Percentiles rank a stretch among this genome's conserved stretches.
Conservation (phyloP, 2,113 vertebrate genomes). For the Colossoma macropomum region DNA sequence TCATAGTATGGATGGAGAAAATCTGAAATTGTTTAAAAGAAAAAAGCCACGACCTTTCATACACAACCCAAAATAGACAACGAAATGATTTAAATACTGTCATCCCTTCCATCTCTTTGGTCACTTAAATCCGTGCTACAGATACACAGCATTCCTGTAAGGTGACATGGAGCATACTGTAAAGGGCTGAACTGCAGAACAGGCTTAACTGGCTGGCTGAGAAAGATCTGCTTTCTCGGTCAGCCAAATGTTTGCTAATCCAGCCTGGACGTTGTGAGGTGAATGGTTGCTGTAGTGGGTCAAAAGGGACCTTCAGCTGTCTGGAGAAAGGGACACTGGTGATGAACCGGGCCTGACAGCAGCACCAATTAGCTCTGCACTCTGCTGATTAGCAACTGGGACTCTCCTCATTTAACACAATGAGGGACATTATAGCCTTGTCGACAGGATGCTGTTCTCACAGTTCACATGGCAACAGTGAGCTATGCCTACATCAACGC, state of each 20-base stretch:
- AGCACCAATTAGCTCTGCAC: constrained; percentile 26
- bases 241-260: background rate
- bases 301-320: background rate
- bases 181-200: too few relatives aligned
- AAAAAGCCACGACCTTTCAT: too few relatives aligned
- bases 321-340: constrained; percentile 1
- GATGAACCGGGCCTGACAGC: constrained; percentile 28
- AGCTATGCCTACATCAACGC: background rate
- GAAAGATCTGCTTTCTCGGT: too few relatives aligned
- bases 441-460: background rate
- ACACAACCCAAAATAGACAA: too few relatives aligned
- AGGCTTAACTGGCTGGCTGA: too few relatives aligned
- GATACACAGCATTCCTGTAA: too few relatives aligned
- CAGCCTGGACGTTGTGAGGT: constrained; percentile 2
- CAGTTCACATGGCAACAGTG: constrained; percentile 13
- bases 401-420: background rate
- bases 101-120: too few relatives aligned
- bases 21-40: too few relatives aligned
- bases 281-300: background rate
- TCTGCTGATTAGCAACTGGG: background rate
- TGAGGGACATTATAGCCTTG: background rate
- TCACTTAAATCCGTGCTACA: too few relatives aligned
- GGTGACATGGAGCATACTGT: too few relatives aligned
- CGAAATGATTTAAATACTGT: too few relatives aligned
- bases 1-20: too few relatives aligned